Evolutionary conservation across 92 coral and sea anemone genomes (phyloP), one percentile per base, ranked within the genome.

Genomic region (Palythoa caribaeorum): DNA sequence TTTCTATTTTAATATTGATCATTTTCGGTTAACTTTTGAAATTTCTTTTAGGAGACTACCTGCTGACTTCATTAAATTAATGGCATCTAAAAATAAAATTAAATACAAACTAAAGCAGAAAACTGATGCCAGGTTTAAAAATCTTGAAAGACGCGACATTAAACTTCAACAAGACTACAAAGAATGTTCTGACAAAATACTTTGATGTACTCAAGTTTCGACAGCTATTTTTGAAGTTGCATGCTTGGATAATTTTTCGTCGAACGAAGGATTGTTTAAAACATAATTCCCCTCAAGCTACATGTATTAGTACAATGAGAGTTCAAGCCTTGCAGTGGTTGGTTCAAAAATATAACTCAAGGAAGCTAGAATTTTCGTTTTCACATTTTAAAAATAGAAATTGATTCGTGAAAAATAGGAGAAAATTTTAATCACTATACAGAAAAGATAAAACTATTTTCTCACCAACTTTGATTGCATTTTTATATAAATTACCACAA

Each of bases 151-250:
- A 70, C 9, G 5, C 40, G 75, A 70, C 38, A 70, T 36, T 9
- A 70, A 13, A 70, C 75, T 59, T 57, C 63, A 28, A 70, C 40
- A 35, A 28, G 39, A 70, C 74, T 70, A 0, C 47, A 37, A 20
- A 11, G 6, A 2, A 10, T 13, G 47, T 70, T 28, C 16, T 35
- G 47, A 17, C 38, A 28, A 77, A 53, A 77, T 17, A 19, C 44
- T 44, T 68, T 20, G 2, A 36, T 44, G 36, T 66, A 63, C 53
- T 77, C 47, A 9, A 66, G 39, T 68, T 79, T 57, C 3, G 52
- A 53, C 19, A 78, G 50, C 15, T 55, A 57, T 36, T 78, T 81
- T 14, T 65, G 76, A 15, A 44, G 76, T 44, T 81, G n/a, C 75
- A 81, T 81, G 75, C 76, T 63, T 40, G 54, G 47, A 2, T 20